phyloP scores from a whole-genome alignment of 2,113 vertebrate genomes.

The Gorsachius goisagi region DNA sequence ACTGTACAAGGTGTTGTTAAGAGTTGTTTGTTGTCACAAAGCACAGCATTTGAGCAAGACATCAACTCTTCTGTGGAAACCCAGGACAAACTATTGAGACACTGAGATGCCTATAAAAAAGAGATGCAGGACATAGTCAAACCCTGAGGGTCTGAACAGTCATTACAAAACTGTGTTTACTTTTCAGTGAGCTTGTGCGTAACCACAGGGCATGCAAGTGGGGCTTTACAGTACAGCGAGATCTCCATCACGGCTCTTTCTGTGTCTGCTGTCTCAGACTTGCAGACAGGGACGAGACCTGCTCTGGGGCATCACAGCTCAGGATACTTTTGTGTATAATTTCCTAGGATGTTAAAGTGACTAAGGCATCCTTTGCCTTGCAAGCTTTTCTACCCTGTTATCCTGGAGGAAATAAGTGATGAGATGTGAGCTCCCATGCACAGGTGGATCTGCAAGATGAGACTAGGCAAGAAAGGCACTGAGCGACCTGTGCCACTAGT shows the following conservation, averaged over 20 bases:
- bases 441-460: background rate
- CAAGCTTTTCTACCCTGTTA: background rate
- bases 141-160: background rate
- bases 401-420: background rate
- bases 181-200: background rate
- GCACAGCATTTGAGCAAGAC: fast-evolving
- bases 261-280: background rate
- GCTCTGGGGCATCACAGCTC: background rate
- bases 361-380: background rate
- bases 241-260: background rate
- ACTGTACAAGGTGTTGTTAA: background rate
- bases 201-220: background rate
- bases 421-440: background rate
- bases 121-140: background rate
- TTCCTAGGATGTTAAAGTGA: background rate
- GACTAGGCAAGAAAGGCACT: background rate
- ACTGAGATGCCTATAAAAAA: background rate
- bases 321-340: background rate
- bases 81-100: background rate
- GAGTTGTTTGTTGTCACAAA: background rate
- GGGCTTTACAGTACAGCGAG: background rate
- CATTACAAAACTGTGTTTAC: background rate
- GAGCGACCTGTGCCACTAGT: background rate
- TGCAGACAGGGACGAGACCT: background rate
- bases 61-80: background rate